Conservation (phyloP, 1,140 invertebrate genomes). For the Anastrepha obliqua region DNA sequence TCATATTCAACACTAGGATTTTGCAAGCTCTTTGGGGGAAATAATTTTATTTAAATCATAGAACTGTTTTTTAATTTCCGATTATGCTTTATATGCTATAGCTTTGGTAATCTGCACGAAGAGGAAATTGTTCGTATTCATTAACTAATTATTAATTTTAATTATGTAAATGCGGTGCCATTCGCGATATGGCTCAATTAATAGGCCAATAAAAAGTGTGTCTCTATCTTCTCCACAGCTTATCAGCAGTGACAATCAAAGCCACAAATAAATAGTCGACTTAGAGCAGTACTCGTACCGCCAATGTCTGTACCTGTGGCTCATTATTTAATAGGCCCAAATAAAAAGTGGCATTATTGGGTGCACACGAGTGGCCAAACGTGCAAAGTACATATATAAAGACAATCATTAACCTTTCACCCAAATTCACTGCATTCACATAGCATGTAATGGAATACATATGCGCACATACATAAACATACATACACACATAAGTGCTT, state of each 20-base stretch:
- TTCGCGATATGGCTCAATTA: too few relatives aligned
- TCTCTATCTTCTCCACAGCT: too few relatives aligned
- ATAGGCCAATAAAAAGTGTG: too few relatives aligned
- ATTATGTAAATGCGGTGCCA: too few relatives aligned
- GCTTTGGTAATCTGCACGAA: too few relatives aligned
- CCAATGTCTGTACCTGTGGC: neutral
- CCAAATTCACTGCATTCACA: neutral
- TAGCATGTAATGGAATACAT: neutral
- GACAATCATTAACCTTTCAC: constrained; percentile 22
- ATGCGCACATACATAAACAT: neutral
- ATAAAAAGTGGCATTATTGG: constrained; percentile 38
- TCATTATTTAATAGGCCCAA: neutral
- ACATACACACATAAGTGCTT: neutral
- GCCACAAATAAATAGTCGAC: neutral
- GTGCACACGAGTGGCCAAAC: neutral
- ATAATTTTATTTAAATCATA: too few relatives aligned
- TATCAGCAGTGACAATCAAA: neutral
- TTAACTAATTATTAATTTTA: too few relatives aligned
- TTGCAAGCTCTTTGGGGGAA: too few relatives aligned
- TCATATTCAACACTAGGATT: too few relatives aligned
- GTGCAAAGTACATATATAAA: neutral
- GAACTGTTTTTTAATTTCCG: too few relatives aligned
- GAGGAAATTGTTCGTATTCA: too few relatives aligned
- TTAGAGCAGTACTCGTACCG: neutral
- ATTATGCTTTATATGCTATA: too few relatives aligned